phyloP scores from a whole-genome alignment of 2,888 invertebrate species.

The Beris chalybata region DNA sequence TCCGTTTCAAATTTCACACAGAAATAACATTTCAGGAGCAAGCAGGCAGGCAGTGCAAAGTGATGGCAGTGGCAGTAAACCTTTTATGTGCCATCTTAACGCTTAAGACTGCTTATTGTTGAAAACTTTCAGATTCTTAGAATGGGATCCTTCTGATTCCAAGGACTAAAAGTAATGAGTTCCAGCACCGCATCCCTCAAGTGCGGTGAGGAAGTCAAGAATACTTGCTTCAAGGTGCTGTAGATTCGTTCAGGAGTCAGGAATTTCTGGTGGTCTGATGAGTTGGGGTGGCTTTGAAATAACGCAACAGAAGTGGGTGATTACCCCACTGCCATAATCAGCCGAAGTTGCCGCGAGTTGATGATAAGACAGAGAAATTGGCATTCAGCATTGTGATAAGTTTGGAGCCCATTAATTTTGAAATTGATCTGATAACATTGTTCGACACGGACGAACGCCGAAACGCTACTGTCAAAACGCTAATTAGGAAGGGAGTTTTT shows the following conservation, averaged over 20 bases:
- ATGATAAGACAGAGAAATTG: slow-evolving; percentile 33
- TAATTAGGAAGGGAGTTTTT: slow-evolving; percentile 22
- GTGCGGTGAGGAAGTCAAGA: slow-evolving; percentile 10
- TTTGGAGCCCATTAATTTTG: slow-evolving; percentile 34
- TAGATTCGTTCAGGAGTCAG: slow-evolving; percentile 11
- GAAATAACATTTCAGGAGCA: not conserved
- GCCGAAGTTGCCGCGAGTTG: slow-evolving; percentile 14
- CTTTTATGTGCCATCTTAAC: slow-evolving; percentile 23
- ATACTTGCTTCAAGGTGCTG: slow-evolving; percentile 32
- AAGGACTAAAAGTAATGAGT: too few relatives aligned
- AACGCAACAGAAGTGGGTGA: too few relatives aligned
- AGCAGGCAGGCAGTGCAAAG: too few relatives aligned
- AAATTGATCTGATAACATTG: slow-evolving; percentile 37
- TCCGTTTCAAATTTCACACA: not conserved
- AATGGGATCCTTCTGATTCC: too few relatives aligned
- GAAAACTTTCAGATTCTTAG: slow-evolving; percentile 19
- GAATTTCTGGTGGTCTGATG: not conserved
- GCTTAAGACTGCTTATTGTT: slow-evolving; percentile 10
- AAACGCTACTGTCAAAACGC: slow-evolving; percentile 18
- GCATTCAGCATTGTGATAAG: slow-evolving; percentile 27
- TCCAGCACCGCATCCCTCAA: not conserved
- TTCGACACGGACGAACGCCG: slow-evolving; percentile 18
- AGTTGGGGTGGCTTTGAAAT: not conserved
- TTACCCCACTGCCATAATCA: slow-evolving; percentile 16
- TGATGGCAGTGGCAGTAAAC: slow-evolving; percentile 13